phyloP scores from a whole-genome alignment of 2,888 invertebrate genomes.

The Andricus quercusramuli region DNA sequence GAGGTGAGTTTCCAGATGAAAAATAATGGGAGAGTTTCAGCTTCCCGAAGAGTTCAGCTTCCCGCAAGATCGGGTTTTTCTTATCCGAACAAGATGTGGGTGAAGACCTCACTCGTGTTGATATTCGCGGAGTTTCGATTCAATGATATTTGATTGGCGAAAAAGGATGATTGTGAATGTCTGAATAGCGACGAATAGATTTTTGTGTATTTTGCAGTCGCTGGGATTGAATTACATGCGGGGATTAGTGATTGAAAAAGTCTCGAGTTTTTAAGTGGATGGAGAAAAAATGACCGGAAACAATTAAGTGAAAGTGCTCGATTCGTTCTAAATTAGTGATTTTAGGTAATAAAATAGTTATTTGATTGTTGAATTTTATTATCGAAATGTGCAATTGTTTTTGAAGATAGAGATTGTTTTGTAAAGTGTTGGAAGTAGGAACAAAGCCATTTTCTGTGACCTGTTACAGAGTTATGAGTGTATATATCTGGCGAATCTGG shows the following conservation, averaged over 20 bases:
- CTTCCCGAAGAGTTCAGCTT: background rate
- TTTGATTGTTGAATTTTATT: background rate
- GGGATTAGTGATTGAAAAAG: background rate
- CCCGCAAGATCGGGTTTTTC: slow-evolving; percentile 14
- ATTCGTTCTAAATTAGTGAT: background rate
- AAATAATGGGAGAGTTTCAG: background rate
- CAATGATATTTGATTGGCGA: background rate
- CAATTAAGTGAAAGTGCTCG: background rate
- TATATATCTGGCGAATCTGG: background rate
- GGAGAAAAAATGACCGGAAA: slow-evolving; percentile 11
- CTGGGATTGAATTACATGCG: background rate
- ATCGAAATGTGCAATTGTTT: background rate
- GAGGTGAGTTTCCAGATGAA: slow-evolving; percentile 7
- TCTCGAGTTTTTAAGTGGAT: background rate
- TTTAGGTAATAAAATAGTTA: background rate
- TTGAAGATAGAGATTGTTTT: background rate
- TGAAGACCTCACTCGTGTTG: slow-evolving; percentile 35
- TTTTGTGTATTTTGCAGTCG: background rate
- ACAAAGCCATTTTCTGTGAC: slow-evolving; percentile 2
- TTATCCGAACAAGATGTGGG: slow-evolving; percentile 1
- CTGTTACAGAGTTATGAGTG: background rate
- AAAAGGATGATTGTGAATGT: background rate
- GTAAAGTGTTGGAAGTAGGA: background rate
- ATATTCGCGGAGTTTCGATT: slow-evolving; percentile 10
- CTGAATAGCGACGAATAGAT: background rate